Evolutionary conservation across 2,888 invertebrate species (phyloP), one percentile per base, ranked within the genome.

Genomic region (Rotaria macrura): DNA sequence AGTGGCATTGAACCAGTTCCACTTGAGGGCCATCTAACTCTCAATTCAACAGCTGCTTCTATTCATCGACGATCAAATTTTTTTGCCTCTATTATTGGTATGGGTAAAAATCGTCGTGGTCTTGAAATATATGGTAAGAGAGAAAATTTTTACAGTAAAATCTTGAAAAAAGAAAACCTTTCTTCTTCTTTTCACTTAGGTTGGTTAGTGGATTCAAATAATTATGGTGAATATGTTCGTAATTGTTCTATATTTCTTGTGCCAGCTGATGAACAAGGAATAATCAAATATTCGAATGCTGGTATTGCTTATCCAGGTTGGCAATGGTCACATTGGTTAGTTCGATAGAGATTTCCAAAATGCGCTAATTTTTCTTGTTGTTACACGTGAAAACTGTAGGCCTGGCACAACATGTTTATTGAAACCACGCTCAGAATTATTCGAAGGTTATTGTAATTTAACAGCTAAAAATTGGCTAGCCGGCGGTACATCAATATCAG

Each of bases 401-500:
- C 79, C 79, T 10, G 79, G 79, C n/a, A 79, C 79, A 79, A 79
- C 79, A 10, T 43, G 79, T 79, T 40, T 79, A 25, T 0, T 79
- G 0, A 40, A n/a, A n/a, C 79, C 79, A 25, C 79, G 43, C 12
- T 43, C 43, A 23, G 79, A 79, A 79, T 43, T 79, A 79, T 79
- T 79, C n/a, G 79, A 79, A 79, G 43, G 79, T 79, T 79, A 79
- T 25, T 43, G 43, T 79, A 79, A 79, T 79, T 43, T 79, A 40
- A 79, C 79, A 79, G 79, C 79, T 17, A 79, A 79, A 43, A 79
- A 79, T 79, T 79, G 79, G 79, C 43, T 79, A 25, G 79, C 79
- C 43, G 79, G 79, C n/a, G 79, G 79, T 12, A 79, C 79, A 40
- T 79, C 79, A n/a, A 79, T 79, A 25, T 20, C 40, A 12, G 25